Evolutionary conservation across 2,888 invertebrate species (phyloP), one percentile per base, ranked within the genome.

Genomic region (Sicus ferrugineus): DNA sequence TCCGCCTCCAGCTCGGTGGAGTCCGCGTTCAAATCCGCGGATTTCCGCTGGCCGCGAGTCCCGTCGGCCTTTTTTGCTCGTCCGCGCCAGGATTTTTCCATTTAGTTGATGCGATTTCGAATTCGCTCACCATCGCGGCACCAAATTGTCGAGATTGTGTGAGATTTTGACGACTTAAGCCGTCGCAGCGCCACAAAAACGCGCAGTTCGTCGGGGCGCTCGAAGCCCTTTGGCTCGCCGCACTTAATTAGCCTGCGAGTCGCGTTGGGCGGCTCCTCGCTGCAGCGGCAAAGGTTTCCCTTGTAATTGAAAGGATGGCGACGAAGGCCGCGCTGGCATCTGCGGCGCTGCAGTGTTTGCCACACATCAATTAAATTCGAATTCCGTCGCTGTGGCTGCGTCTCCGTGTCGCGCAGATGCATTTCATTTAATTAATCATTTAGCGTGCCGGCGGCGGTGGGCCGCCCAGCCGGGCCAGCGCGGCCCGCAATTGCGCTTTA

Each of bases 371-470:
- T 68, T 68, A 58, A 58, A 66, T 30, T 75, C 71, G 76, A 80
- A 79, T 80, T 79, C 79, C 79, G 79, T 80, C 78, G 78, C 31
- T 7, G 28, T 14, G 6, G 50, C 14, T 7, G 42, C 42, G 7
- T 16, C 28, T 14, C 5, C 52, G 34, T n/a, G 48, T 58, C 59
- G 59, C 67, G 42, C 59, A 67, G 67, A 67, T 67, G 62, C 68
- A 68, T 68, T 62, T 68, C 68, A 68, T 68, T 68, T 62, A 68
- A 68, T 68, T 68, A 68, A 68, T 54, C 42, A 62, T 62, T 62
- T 68, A 62, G 54, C 62, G 50, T 48, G 61, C 50, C 61, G 26
- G 28, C 28, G 50, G 26, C 48, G 50, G 34, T 50, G 31, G 31
- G 42, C 21, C 30, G 19, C n/a, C 34, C 31, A 31, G 38, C 34